Percentiles rank a stretch among this genome's conserved stretches.
Evolutionary conservation across 2,888 invertebrate species (phyloP).

Genomic region (Eutolmus rufibarbis): DNA sequence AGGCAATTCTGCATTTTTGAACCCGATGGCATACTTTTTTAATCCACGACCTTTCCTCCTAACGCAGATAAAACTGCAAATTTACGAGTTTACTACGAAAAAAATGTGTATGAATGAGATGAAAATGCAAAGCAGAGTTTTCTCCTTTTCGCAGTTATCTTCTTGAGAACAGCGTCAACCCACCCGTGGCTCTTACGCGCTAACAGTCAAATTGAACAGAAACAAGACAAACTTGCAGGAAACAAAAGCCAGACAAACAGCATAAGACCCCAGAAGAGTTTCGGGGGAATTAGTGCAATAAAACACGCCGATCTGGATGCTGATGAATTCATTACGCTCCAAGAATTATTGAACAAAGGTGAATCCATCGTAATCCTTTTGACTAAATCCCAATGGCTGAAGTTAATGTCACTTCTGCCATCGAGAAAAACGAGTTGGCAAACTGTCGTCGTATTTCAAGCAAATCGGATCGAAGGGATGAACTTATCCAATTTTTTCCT

Average conservation of each 20-base stretch:
- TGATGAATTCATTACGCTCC: constrained; percentile 37
- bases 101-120: not conserved
- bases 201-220: not conserved
- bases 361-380: constrained; percentile 37
- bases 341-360: constrained; percentile 37
- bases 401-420: constrained; percentile 35
- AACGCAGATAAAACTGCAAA: not conserved
- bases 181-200: not conserved
- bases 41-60: not conserved
- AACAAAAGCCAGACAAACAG: not conserved
- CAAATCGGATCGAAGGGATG: constrained; percentile 47
- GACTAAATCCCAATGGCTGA: constrained; percentile 32
- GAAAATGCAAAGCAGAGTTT: not conserved
- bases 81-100: not conserved
- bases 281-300: not conserved
- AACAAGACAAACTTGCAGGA: not conserved
- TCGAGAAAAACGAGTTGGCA: constrained; percentile 42
- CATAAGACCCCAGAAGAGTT: not conserved
- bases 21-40: not conserved
- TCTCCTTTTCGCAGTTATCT: not conserved
- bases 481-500: constrained; percentile 47
- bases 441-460: constrained; percentile 46
- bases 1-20: not conserved
- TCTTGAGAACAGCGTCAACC: not conserved
- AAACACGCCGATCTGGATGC: not conserved